Evolutionary conservation across 2,797 vertebrate genomes (phyloP), one percentile per base, ranked within the genome.

Genomic region (Okamejei kenojei): DNA sequence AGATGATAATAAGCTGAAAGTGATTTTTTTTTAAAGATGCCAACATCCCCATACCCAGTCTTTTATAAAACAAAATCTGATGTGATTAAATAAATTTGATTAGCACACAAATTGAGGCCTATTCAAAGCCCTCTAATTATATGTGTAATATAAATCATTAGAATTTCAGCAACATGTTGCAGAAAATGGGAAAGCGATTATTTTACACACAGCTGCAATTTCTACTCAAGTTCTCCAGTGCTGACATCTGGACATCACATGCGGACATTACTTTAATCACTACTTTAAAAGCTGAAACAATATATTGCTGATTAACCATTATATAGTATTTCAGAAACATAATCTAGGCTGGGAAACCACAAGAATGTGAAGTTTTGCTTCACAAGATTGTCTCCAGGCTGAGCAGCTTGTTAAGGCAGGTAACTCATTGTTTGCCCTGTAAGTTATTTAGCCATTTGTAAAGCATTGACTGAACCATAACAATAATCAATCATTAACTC

Each of bases 191-290:
- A 45, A 38, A 63, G 35, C 19, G 68, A 35, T 90, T 90, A 90
- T 54, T 74, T 73, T 91, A 91, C 45, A 1, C 32, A 71, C 90
- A 74, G 90, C 90, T 91, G 90, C 71, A 65, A 74, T 91, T 91
- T 91, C 90, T 91, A 91, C 38, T 74, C 68, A 91, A 54, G 71
- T 91, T 74, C 68, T 29, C 38, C 13, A 23, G 26, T 9, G 26
- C 68, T 45, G 68, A 54, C 35, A 91, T 91, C 68, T 91, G 90
- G 68, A 74, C 11, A 10, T 74, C 68, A 54, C 68, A 54, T 91
- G 90, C 38, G 1, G 38, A 91, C 73, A 23, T 26, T 38, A 74
- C 38, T 91, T 54, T 45, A 45, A 21, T 54, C 73, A n/a, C 23
- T 38, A 54, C 68, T 91, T 91, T 74, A 68, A 91, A 91, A 23